Evolutionary conservation across 2,888 invertebrate genomes (phyloP).

Genomic region (Sesia bembeciformis): DNA sequence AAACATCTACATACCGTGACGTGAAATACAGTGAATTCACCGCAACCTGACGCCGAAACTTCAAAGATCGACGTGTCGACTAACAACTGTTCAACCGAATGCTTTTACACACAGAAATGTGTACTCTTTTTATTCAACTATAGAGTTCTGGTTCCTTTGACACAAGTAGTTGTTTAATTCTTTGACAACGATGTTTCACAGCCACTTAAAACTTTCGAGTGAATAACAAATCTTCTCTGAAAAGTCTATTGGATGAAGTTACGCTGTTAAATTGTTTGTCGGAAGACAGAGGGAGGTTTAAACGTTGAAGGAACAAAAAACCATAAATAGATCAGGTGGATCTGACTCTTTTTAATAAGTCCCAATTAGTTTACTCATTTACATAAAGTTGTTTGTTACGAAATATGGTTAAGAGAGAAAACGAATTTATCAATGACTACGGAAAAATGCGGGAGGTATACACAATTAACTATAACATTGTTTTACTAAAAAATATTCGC

Average conservation of each 20-base stretch:
- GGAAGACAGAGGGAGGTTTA: conserved; percentile 52
- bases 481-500: too few species aligned
- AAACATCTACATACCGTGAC: conserved; percentile 34
- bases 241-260: conserved; percentile 65
- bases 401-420: too few species aligned
- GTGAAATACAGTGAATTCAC: conserved; percentile 41
- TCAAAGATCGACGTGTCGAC: conserved; percentile 44
- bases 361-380: too few species aligned
- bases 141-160: conserved; percentile 29
- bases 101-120: conserved; percentile 27
- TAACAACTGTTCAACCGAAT: conserved; percentile 36
- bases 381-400: too few species aligned
- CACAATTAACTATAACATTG: too few species aligned
- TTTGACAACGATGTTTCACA: conserved; percentile 67
- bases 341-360: too few species aligned
- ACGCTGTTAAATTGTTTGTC: conserved; percentile 65
- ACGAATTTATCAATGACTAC: too few species aligned
- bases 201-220: conserved; percentile 71
- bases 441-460: too few species aligned
- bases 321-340: too few species aligned
- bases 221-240: conserved; percentile 69
- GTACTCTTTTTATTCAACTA: conserved; percentile 20
- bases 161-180: conserved; percentile 49
- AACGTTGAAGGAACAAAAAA: conserved; percentile 48
- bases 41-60: conserved; percentile 44